These are phyloP conservation scores for Keiferia lycopersicella DNA, from an alignment of 2,888 invertebrate species.

Conservation along the genomic window DNA sequence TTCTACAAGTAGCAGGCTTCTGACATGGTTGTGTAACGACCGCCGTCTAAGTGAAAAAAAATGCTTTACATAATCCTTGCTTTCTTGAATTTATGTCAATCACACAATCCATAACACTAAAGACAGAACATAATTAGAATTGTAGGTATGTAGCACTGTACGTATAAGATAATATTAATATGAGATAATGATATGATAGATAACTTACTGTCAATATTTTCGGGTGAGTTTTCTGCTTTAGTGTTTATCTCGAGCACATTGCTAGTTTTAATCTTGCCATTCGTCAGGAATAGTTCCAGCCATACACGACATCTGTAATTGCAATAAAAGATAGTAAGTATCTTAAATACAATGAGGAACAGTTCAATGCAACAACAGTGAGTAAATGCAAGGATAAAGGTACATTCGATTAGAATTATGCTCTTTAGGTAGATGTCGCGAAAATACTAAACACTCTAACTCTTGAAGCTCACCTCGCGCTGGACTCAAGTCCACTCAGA, in stretches of 20 bases:
- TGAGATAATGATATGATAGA: background rate
- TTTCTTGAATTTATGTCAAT: too few relatives aligned
- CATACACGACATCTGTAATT: conserved; percentile 88
- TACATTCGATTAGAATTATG: too few relatives aligned
- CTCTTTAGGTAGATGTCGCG: too few relatives aligned
- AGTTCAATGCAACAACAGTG: background rate
- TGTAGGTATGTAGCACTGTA: too few relatives aligned
- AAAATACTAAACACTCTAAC: background rate
- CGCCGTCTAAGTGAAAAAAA: too few relatives aligned
- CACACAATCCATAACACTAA: too few relatives aligned
- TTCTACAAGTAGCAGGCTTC: too few relatives aligned
- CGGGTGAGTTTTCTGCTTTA: conserved; percentile 82
- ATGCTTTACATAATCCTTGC: too few relatives aligned
- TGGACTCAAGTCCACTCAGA: conserved; percentile 73
- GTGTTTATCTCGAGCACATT: conserved; percentile 94
- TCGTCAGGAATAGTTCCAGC: conserved; percentile 94
- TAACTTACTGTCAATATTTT: conserved; percentile 70
- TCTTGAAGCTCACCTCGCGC: conserved; percentile 75
- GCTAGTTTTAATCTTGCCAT: conserved; percentile 94
- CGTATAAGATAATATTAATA: too few relatives aligned
- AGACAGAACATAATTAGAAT: too few relatives aligned
- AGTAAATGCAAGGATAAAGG: background rate
- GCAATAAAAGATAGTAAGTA: background rate
- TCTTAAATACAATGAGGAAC: background rate
- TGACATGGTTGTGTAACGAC: too few relatives aligned